phyloP scores from a whole-genome alignment of 2,113 vertebrate species.

The Erinaceus europaeus region DNA sequence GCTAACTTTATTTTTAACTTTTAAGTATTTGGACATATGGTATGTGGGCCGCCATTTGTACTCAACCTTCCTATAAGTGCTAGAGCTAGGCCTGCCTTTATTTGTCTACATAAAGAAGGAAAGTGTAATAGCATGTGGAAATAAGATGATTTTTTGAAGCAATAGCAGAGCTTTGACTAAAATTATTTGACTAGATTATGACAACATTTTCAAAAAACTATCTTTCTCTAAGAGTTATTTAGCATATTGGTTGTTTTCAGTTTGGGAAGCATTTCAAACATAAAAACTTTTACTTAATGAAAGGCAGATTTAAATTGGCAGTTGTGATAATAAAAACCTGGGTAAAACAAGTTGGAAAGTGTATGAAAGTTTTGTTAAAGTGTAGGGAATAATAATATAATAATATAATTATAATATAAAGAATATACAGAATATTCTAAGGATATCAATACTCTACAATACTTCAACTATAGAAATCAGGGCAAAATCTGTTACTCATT shows the following conservation, averaged over 20 bases:
- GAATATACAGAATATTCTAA: too few relatives aligned
- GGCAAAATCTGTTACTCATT: too few relatives aligned
- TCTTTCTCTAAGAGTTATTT: background rate
- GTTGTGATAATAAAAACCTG: background rate
- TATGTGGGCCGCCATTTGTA: slow-evolving; percentile 27
- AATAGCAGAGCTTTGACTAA: background rate
- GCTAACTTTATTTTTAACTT: slow-evolving; percentile 23
- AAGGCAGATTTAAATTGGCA: background rate
- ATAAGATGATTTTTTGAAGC: background rate
- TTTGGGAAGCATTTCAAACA: background rate
- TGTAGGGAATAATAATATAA: too few relatives aligned
- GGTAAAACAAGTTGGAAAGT: background rate
- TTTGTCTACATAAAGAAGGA: slow-evolving; percentile 23
- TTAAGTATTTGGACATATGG: slow-evolving; percentile 31
- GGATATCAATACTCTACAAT: too few relatives aligned
- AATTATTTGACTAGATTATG: background rate
- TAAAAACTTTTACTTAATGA: background rate
- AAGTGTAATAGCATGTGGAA: background rate
- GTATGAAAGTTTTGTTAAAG: too few relatives aligned
- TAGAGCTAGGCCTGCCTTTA: background rate
- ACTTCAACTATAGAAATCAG: too few relatives aligned
- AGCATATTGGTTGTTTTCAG: background rate
- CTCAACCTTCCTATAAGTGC: background rate
- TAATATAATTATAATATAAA: too few relatives aligned
- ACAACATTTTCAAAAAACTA: background rate